Evolutionary conservation across 2,797 vertebrate species (phyloP), one percentile per base, ranked within the genome.

Genomic region (Notolabrus celidotus): DNA sequence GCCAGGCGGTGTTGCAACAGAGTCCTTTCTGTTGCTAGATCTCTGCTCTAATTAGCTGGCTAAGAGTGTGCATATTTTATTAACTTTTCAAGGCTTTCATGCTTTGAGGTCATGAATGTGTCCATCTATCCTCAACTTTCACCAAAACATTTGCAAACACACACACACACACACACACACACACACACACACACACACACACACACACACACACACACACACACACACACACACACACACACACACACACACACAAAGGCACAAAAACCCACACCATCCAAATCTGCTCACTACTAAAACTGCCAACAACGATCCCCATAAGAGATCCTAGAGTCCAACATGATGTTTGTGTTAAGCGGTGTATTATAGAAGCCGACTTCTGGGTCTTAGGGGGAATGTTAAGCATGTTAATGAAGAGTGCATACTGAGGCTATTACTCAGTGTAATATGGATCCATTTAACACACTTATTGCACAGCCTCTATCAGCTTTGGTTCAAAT

Each of bases 331-430:
- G 87, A 81, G 77, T 70, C 71, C 79, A 67, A 90, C 87, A 91
- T 87, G 71, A 90, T 86, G 86, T 91, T 92, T 87, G 69, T 87
- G 79, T 90, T 88, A 88, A 80, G 81, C 67, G 12, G 76, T 79
- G 79, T 86, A 79, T 86, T 84, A 84, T 82, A 86, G 83, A 68
- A 88, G 84, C 77, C 17, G 86, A 87, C 86, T 87, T 88, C 80
- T 89, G 77, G 78, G 83, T 84, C 83, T 88, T 83, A 14, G 69
- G 80, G 86, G 85, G 85, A 90, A 88, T 80, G 88, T 85, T 83
- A 86, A 89, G 80, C 84, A 89, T 86, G 89, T 88, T 91, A 89
- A 89, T 89, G 83, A 92, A 89, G 70, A 89, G 83, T 80, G 62
- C 86, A 89, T 85, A 87, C 82, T 89, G 82, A 85, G 84, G 85